Percentiles rank a stretch among this genome's conserved stretches.
phyloP scores from a whole-genome alignment of 2,113 vertebrate genomes.

The Eubucco bourcierii region DNA sequence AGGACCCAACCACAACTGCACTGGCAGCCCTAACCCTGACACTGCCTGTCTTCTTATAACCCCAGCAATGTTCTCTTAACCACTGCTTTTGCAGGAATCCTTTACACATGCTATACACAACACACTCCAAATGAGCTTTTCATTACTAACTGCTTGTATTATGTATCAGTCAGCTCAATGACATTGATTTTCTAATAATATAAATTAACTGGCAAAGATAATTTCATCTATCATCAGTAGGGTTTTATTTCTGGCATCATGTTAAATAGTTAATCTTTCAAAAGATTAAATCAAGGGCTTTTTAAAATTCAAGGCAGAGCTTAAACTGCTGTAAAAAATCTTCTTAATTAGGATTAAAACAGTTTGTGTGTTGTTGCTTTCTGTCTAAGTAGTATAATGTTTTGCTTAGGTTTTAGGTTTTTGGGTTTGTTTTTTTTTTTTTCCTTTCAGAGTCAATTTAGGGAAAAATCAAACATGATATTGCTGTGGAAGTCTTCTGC shows the following conservation, averaged over 20 bases:
- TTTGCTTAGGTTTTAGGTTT: conserved; percentile 52
- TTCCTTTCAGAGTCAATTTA: conserved; percentile 52
- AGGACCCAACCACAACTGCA: background rate
- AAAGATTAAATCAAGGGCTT: conserved; percentile 71
- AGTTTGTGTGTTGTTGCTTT: conserved; percentile 70
- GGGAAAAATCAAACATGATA: conserved; percentile 11
- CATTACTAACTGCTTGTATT: conserved; percentile 47
- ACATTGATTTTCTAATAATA: conserved; percentile 64
- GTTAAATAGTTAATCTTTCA: conserved; percentile 67
- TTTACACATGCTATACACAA: background rate
- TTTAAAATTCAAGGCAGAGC: conserved; percentile 76
- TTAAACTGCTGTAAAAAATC: conserved; percentile 73
- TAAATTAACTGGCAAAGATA: conserved; percentile 68
- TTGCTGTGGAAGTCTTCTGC: conserved; percentile 6
- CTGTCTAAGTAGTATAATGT: conserved; percentile 56
- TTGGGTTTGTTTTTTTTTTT: background rate
- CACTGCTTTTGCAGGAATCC: background rate
- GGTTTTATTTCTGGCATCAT: conserved; percentile 61
- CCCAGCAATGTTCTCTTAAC: background rate
- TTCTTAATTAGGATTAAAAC: conserved; percentile 78
- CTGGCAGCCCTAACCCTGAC: background rate
- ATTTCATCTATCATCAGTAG: conserved; percentile 68
- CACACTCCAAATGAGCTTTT: conserved; percentile 49
- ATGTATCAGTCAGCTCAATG: conserved; percentile 61
- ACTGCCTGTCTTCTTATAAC: background rate